phyloP scores from a whole-genome alignment of 2,113 vertebrate species.

The Eretmochelys imbricata region DNA sequence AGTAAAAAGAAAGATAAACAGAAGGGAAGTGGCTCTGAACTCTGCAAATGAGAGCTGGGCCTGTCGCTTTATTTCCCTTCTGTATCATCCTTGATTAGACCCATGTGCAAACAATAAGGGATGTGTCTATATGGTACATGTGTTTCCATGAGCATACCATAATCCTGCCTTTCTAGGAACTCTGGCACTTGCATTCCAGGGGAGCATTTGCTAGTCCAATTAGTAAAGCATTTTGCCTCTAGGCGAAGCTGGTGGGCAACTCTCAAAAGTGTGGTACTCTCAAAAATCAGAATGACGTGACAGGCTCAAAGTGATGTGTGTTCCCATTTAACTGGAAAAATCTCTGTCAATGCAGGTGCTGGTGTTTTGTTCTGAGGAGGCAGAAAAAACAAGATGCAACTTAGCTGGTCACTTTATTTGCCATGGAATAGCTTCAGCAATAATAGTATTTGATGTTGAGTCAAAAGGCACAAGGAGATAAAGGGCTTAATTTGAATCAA shows the following conservation, averaged over 20 bases:
- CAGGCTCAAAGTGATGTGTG: accelerated
- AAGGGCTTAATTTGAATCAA: slow-evolving; percentile 83
- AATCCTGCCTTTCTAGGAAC: neutral
- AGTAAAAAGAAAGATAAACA: neutral
- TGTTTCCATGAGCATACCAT: neutral
- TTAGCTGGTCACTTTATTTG: slow-evolving; percentile 56
- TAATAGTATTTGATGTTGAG: slow-evolving; percentile 70
- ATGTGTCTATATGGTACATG: neutral
- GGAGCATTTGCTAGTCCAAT: neutral
- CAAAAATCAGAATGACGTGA: accelerated
- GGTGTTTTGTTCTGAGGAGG: neutral
- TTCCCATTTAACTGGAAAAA: neutral
- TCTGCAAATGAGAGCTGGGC: accelerated
- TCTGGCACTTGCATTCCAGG: neutral
- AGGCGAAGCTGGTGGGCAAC: neutral
- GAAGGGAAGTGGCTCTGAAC: neutral
- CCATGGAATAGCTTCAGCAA: slow-evolving; percentile 36
- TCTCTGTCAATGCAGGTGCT: accelerated
- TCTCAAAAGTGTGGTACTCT: neutral
- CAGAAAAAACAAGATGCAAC: neutral
- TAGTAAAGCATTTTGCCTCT: neutral
- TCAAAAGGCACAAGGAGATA: slow-evolving; percentile 75
- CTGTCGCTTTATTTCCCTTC: neutral
- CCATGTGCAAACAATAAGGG: neutral
- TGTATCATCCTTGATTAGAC: neutral